phyloP scores from a whole-genome alignment of 2,888 invertebrate genomes.

The Abrostola tripartita region DNA sequence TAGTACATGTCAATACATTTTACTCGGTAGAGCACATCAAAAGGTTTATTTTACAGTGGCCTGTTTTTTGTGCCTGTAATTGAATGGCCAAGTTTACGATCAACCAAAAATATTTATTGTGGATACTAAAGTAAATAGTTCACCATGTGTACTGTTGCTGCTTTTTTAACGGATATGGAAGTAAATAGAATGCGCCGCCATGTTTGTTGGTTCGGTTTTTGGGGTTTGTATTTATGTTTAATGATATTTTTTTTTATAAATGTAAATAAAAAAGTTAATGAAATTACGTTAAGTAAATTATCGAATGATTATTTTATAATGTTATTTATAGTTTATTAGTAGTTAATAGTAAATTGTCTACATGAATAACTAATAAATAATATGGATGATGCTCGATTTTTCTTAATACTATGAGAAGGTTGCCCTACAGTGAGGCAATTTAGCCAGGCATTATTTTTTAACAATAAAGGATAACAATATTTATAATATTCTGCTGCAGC shows the following conservation, averaged over 20 bases:
- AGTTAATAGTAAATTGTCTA: no score
- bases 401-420: no score
- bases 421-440: no score
- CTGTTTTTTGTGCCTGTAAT: slow-evolving; percentile 74
- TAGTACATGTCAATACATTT: slow-evolving; percentile 71
- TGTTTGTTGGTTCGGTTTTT: slow-evolving; percentile 22
- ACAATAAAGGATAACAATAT: no score
- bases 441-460: no score
- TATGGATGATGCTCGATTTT: no score
- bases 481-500: no score
- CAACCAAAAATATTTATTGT: slow-evolving; percentile 70
- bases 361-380: no score
- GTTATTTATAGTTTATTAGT: no score
- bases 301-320: no score
- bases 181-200: slow-evolving; percentile 33
- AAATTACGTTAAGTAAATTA: no score
- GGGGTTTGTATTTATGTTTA: not conserved
- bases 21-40: slow-evolving; percentile 67
- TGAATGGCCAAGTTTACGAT: slow-evolving; percentile 78
- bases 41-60: slow-evolving; percentile 77
- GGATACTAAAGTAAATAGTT: slow-evolving; percentile 66
- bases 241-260: not conserved
- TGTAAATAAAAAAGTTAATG: no score
- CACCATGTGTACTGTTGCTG: slow-evolving; percentile 19
- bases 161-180: slow-evolving; percentile 32